Evolutionary conservation across 2,797 vertebrate species (phyloP).

Genomic region (Acridotheres tristis): DNA sequence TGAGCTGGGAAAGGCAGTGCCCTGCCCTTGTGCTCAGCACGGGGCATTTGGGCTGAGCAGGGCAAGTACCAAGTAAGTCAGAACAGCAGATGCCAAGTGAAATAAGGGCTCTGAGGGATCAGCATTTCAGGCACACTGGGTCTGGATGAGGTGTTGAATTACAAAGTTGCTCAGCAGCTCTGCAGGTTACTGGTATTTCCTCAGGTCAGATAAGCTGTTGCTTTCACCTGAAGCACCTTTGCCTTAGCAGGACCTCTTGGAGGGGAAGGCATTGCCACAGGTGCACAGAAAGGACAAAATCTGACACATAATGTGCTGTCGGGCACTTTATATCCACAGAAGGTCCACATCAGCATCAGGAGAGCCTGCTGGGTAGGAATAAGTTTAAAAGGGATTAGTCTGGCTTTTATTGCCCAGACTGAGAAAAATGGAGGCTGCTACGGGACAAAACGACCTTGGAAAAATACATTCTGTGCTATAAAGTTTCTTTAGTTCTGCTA

Average conservation of each 20-base stretch:
- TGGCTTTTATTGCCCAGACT: not conserved
- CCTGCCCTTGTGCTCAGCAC: rapidly evolving
- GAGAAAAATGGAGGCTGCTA: not conserved
- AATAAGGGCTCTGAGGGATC: not conserved
- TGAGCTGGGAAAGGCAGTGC: not conserved
- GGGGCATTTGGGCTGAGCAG: rapidly evolving
- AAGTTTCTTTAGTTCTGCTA: not conserved
- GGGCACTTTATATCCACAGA: not conserved
- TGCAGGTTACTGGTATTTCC: rapidly evolving
- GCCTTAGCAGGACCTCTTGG: not conserved
- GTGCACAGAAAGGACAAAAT: not conserved
- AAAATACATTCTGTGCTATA: not conserved
- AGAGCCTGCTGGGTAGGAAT: not conserved
- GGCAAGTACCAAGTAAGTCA: not conserved
- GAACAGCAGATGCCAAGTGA: not conserved
- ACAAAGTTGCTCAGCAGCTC: not conserved
- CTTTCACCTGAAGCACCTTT: not conserved
- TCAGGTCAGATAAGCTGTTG: rapidly evolving
- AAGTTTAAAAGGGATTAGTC: not conserved
- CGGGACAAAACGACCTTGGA: not conserved
- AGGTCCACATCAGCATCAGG: rapidly evolving
- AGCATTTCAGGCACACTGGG: not conserved
- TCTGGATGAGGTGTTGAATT: not conserved
- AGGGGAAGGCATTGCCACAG: not conserved
- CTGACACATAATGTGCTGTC: rapidly evolving